These are phyloP conservation scores for Sarcophaga caerulescens DNA, from an alignment of 2,888 invertebrate genomes.

Conservation along the genomic window DNA sequence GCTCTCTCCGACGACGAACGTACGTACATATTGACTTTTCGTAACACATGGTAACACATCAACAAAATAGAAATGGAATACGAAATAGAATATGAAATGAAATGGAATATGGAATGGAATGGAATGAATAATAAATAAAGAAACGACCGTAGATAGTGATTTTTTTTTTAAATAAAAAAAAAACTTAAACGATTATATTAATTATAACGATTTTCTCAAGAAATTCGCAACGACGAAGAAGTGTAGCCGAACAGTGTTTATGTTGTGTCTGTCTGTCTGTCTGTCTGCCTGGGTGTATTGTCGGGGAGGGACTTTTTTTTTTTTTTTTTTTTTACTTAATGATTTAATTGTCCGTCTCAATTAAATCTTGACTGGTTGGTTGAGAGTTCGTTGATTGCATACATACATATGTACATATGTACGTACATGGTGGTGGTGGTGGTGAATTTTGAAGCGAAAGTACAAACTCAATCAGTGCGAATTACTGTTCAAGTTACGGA, in stretches of 20 bases:
- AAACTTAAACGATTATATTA: not conserved
- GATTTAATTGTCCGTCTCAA: slow-evolving; percentile 15
- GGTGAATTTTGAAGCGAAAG: not conserved
- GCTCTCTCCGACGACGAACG: no score
- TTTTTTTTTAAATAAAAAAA: no score
- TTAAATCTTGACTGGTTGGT: slow-evolving; percentile 30
- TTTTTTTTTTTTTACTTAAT: slow-evolving; percentile 10
- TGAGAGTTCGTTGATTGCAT: not conserved
- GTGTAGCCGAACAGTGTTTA: no score
- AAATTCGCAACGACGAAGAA: no score
- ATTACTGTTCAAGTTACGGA: not conserved
- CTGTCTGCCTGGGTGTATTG: no score
- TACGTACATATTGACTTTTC: not conserved
- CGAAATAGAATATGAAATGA: not conserved
- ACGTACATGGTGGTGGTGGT: no score
- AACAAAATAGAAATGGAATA: not conserved
- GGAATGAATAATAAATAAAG: not conserved
- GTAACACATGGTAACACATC: not conserved
- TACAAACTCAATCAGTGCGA: not conserved
- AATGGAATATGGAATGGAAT: not conserved
- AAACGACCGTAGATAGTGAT: not conserved
- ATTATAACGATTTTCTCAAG: not conserved
- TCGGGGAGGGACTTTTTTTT: not conserved
- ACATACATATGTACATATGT: not conserved
- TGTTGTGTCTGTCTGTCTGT: no score